Evolutionary conservation across 35 echinoderm and acorn worm genomes (phyloP), one percentile per base, ranked within the genome.

Genomic region (Ophioderma brevispina): DNA sequence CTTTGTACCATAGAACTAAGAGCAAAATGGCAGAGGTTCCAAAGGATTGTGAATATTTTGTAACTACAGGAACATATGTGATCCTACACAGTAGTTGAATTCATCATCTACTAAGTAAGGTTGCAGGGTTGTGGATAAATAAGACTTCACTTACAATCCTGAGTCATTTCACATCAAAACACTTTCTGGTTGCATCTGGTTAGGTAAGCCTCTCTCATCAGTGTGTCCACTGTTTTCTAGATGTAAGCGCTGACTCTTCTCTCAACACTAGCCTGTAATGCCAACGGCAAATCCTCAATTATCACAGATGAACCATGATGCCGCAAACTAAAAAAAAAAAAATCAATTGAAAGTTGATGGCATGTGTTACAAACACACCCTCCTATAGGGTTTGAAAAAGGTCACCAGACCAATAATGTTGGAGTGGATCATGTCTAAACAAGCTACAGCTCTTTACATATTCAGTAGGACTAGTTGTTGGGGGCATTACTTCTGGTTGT

Each of bases 201-300:
- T 0, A 36, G 1, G 33, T 87, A n/a, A 43, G 3, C 94, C 82
- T 0, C 1, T 52, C n/a, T 0, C 89, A 89, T 35, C 0, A 77
- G 25, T 0, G 89, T 18, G 5, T 25, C 14, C 92, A 98, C 92
- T n/a, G n/a, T 2, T 85, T 87, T 56, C 1, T 86, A 75, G 35
- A 98, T 81, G 28, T 39, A 21, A 2, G 89, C 50, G 30, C 86
- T 41, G 46, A 98, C 6, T 92, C 90, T 80, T 98, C 92, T 25
- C 77, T 81, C 1, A 91, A 77, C 41, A 98, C 96, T 37, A n/a
- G n/a, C 96, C 96, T 84, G 92, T 77, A 41, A 98, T 92, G 25
- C 89, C 96, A 36, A 86, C 89, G 34, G 76, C 96, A 55, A 98
- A n/a, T n/a, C 76, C 63, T 98, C 92, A 39, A 92, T 25, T 18